Base-by-base conservation (phyloP, 1,140 invertebrate genomes). In the Drosophila kanapiae region DNA sequence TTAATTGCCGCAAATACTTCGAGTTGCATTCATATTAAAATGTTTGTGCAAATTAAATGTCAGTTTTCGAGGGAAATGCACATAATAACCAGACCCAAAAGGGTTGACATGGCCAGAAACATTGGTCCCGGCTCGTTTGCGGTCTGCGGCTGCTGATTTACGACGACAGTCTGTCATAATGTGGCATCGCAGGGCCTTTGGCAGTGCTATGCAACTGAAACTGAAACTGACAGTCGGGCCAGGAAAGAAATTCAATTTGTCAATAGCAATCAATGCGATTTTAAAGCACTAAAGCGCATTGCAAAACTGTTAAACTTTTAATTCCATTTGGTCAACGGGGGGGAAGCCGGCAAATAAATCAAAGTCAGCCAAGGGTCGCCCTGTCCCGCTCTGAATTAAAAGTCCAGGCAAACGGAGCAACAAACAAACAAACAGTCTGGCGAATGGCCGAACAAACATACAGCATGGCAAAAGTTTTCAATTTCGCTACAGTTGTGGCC, bases 271-370 rank as follows among this genome's bases (percentile, higher is more conserved):
- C 70, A 74, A 72, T 72, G 68, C 68, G 68, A 72, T 61, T 59
- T 84, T 74, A 64, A 81, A 81, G 74, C 61, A 60, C 65, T 72
- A 59, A 61, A 60, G 72, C 65, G 42, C 16, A 27, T 31, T 37
- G 23, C 68, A 59, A 72, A 72, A 38, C 68, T 77, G 82, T 85
- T 81, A 62, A 85, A 75, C 82, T 86, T 85, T 85, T 85, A 85
- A 85, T 85, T 86, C 82, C 82, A 85, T 85, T 85, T 78, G 78
- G 61, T 62, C 79, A 49, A 63, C 51, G 70, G 68, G 69, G 78
- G 76, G n/a, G n/a, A n/a, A n/a, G 69, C 74, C 74, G 69, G 60
- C 82, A 81, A 85, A 85, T 85, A 85, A 85, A 85, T 85, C 82
- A 85, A 85, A 85, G 82, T 85, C 68, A 70, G 45, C 58, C 61